These are phyloP conservation scores for cattle (Bos taurus) DNA, from an alignment of 2,113 vertebrate genomes.

Conservation along the genomic window ARS-UCD2.0 NC_037345.1:27489501-27490000, in stretches of 20 bases:
- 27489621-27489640: neutral
- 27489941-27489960: neutral
- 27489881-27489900: neutral
- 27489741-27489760: neutral
- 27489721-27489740: neutral
- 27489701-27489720: neutral
- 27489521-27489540: neutral
- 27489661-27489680: neutral
- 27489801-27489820: neutral
- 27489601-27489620: neutral
- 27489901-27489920: neutral
- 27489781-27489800: neutral
- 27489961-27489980: neutral
- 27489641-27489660: neutral
- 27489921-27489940: neutral
- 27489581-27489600: neutral
- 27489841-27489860: neutral
- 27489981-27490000: neutral
- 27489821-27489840: neutral
- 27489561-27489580: neutral
- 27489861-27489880: neutral
- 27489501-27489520: neutral
- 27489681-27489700: neutral
- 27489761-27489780: neutral
- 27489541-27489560: neutral